Percentiles rank a stretch among this genome's conserved stretches.
phyloP scores from a whole-genome alignment of 1,140 invertebrate species.

The Plectrocnemia conspersa region DNA sequence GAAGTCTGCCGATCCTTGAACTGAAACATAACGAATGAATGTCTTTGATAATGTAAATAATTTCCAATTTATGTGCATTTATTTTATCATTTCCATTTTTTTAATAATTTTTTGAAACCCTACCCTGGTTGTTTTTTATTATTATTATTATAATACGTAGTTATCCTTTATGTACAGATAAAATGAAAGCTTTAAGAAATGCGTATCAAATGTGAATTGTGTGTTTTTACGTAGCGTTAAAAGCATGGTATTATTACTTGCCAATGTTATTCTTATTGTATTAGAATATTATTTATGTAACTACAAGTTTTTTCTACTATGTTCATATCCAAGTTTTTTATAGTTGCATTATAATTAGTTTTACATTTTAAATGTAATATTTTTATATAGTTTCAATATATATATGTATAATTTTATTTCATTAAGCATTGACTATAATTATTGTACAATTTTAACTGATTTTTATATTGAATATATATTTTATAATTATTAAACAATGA shows the following conservation, averaged over 20 bases:
- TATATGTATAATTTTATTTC: conserved; percentile 19
- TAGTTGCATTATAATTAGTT: conserved; percentile 9
- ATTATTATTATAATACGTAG: too few relatives aligned
- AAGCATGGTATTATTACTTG: conserved; percentile 36
- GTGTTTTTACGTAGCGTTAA: conserved; percentile 24
- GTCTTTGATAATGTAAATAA: too few relatives aligned
- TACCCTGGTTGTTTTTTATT: conserved; percentile 22
- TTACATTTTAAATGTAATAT: conserved; percentile 24
- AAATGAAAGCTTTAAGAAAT: conserved; percentile 36
- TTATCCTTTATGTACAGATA: conserved; percentile 31
- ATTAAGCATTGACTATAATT: too few relatives aligned
- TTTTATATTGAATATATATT: conserved; percentile 14
- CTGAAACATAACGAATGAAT: too few relatives aligned
- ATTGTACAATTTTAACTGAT: conserved; percentile 15
- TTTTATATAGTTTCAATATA: conserved; percentile 16
- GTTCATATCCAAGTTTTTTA: conserved; percentile 13
- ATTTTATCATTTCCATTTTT: conserved; percentile 29
- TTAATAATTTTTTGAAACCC: conserved; percentile 17
- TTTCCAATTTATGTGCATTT: conserved; percentile 19
- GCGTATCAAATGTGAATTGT: conserved; percentile 31
- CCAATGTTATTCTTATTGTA: conserved; percentile 33
- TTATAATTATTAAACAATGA: conserved; percentile 15
- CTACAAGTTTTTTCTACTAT: conserved; percentile 15
- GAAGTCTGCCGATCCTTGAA: too few relatives aligned
- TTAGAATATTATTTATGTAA: conserved; percentile 33